A percentile compares a stretch with the other conserved stretches of the same genome.
Conservation (phyloP, 2,797 vertebrate genomes). For the Hephaestus fuliginosus region DNA sequence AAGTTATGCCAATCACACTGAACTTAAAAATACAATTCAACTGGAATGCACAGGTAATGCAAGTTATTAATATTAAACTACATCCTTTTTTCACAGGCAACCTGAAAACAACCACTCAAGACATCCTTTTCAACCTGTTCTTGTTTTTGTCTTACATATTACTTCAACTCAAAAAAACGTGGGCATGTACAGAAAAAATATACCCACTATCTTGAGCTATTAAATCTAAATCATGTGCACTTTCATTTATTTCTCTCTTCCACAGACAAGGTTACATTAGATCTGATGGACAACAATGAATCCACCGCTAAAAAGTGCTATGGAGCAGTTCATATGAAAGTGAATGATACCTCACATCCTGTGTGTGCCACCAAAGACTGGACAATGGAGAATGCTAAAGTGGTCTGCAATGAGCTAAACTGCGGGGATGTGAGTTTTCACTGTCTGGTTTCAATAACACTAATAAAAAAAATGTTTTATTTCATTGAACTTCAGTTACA, state of each 20-base stretch:
- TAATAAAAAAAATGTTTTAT: background rate
- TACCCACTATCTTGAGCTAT: background rate
- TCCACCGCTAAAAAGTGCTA: slow-evolving; percentile 1
- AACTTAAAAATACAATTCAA: rapidly evolving
- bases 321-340: slow-evolving; percentile 52
- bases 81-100: background rate
- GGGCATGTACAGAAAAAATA: background rate
- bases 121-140: background rate
- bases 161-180: background rate
- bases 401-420: slow-evolving; percentile 72
- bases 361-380: slow-evolving; percentile 36
- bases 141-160: background rate
- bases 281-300: rapidly evolving
- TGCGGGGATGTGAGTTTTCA: slow-evolving; percentile 58
- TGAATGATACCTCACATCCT: rapidly evolving
- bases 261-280: slow-evolving; percentile 45
- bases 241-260: background rate
- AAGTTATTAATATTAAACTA: background rate
- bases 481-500: background rate
- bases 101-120: background rate
- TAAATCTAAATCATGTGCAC: background rate
- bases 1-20: rapidly evolving
- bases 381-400: rapidly evolving
- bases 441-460: background rate
- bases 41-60: slow-evolving; percentile 75